A percentile compares a stretch with the other conserved stretches of the same genome.
phyloP scores from a whole-genome alignment of 2,888 invertebrate species.

The Drosophila affinis region DNA sequence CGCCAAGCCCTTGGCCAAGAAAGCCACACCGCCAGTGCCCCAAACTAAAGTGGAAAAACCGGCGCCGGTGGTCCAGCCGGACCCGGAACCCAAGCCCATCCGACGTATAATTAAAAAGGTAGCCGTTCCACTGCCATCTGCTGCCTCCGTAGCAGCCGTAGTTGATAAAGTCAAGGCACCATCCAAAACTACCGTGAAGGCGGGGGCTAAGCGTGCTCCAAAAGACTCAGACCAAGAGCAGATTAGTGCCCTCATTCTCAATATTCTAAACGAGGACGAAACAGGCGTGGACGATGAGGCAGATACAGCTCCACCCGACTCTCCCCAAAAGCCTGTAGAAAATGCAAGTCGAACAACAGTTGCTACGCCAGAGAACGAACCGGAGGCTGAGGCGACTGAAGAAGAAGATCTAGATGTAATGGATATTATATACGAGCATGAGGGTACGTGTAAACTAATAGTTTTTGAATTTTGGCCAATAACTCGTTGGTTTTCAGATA shows the following conservation, averaged over 20 bases:
- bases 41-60: neutral
- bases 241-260: constrained; percentile 50
- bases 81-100: neutral
- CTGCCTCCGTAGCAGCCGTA: neutral
- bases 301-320: constrained; percentile 1
- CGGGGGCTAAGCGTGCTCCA: neutral
- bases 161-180: neutral
- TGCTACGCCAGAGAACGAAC: neutral
- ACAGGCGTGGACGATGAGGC: constrained; percentile 1
- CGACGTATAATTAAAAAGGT: neutral
- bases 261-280: constrained; percentile 58
- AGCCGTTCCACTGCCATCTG: neutral
- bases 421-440: constrained; percentile 31
- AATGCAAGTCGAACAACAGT: neutral
- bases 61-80: neutral
- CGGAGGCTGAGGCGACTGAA: constrained; percentile 26
- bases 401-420: constrained; percentile 32
- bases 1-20: neutral
- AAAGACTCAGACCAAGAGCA: constrained; percentile 57
- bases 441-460: constrained; percentile 7
- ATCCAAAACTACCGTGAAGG: neutral
- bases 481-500: neutral
- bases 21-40: neutral
- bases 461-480: neutral
- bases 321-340: neutral